Base-by-base conservation (phyloP, 2,113 vertebrate genomes). In the Opisthocomus hoazin region DNA sequence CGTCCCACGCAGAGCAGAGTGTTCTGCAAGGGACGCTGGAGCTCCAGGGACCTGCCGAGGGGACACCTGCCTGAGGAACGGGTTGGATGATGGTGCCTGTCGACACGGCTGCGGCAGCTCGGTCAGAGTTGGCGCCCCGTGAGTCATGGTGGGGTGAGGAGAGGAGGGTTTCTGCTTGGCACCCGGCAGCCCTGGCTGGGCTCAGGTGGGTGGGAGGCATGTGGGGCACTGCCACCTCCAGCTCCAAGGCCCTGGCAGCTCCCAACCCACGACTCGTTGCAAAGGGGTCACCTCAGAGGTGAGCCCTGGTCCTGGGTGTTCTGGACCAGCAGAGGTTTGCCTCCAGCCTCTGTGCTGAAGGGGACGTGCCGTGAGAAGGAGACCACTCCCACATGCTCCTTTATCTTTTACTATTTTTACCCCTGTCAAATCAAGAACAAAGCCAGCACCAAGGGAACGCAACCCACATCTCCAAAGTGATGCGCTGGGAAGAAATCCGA, bases 401-500 rank as follows among this genome's bases (percentile, higher is more conserved):
- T 89, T 57, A 41, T 80, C 29, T 56, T 69, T 48, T 66, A 45
- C 90, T 95, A 81, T 96, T 97, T 97, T 96, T 91, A 96, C 58
- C 34, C 45, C 12, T 12, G 73, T 53, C 36, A 81, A 89, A 88
- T 29, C 5, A 13, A 95, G 82, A 96, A 77, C 65, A 71, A 90
- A 95, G 79, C 60, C 76, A 87, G 92, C 93, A 97, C 88, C 97
- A 96, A 98, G 68, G 63, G 84, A 96, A 97, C 81, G 10, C 95
- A 93, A 74, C 83, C 86, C 94, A 94, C 87, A 79, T 71, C 80
- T 68, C 77, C 46, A 8, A 60, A 93, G 63, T 34, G 80, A 94
- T 87, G 83, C 24, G 24, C 36, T 4, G 2, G 26, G 68, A 30
- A 83, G 63, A 84, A 94, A 96, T 37, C 36, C 9, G 12, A 58